Base-by-base conservation (phyloP, 2,797 vertebrate species). In the Schizopygopsis malacanthus region DNA sequence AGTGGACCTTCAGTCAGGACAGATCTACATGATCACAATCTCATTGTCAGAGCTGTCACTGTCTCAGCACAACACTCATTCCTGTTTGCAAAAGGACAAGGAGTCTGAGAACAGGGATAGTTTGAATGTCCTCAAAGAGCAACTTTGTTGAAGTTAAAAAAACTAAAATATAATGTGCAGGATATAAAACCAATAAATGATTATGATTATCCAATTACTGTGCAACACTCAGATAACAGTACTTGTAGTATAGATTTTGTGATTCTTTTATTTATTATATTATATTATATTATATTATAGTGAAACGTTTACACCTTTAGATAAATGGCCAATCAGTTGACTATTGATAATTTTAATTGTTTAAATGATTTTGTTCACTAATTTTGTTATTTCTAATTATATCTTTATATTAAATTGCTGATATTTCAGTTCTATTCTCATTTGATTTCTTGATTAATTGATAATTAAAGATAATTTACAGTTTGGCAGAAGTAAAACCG, bases 41-140 rank as follows among this genome's bases (percentile, higher is more conserved):
- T 52, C 63, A 39, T 69, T 70, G 63, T 81, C 79, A 69, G 20
- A 81, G 65, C 79, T 81, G 67, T 28, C 80, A 56, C 43, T 52
- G 43, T 52, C 59, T 76, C 13, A 11, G 22, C 6, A 37, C 18
- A 15, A 41, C 59, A 83, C 28, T 65, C 28, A 52, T 83, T 76
- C 41, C 39, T 37, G 59, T 63, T 67, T 75, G 71, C 28, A 39
- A n/a, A 3, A 10, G 56, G 56, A 56, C 28, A 37, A 25, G 6
- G 70, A 73, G 52, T 61, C 28, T 45, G 54, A 81, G 47, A 43
- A 54, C 20, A 41, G 47, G 50, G 37, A 37, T 70, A 37, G 13
- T 41, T 43, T 43, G 39, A 22, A 43, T n/a, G 41, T 72, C 22
- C 71, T 72, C 22, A 43, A 61, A 25, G 15, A 65, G 59, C 77